Evolutionary conservation across 2,888 invertebrate species (phyloP).

Genomic region (Lepidocyrtoides sp.): DNA sequence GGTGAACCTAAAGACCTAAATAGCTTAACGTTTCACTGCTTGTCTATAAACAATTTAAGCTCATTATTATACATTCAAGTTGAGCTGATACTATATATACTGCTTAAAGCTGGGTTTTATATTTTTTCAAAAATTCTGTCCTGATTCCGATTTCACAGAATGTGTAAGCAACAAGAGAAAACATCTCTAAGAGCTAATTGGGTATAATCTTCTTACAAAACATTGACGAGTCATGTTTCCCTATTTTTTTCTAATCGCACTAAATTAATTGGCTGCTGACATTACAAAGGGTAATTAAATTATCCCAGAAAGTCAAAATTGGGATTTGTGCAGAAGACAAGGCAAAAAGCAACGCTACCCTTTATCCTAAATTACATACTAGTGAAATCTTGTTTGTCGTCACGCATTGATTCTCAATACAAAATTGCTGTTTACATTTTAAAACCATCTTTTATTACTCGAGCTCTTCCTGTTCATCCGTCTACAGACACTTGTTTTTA

Average conservation of each 20-base stretch:
- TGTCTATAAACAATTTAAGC: not conserved
- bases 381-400: not conserved
- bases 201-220: not conserved
- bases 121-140: not conserved
- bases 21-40: not conserved
- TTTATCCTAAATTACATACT: not conserved
- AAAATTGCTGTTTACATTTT: not conserved
- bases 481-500: constrained; percentile 8
- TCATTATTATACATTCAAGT: not conserved
- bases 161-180: constrained; percentile 11
- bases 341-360: not conserved
- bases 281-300: constrained; percentile 34
- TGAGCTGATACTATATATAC: not conserved
- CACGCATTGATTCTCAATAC: not conserved
- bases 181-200: not conserved
- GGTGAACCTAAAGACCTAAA: constrained; percentile 62
- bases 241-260: not conserved
- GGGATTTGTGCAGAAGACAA: not conserved
- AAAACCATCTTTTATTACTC: not conserved
- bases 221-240: not conserved
- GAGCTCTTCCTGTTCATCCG: not conserved
- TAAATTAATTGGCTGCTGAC: constrained; percentile 70
- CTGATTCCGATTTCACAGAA: constrained; percentile 8
- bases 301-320: constrained; percentile 47
- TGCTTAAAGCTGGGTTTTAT: not conserved